Evolutionary conservation across 2,888 invertebrate genomes (phyloP), one percentile per base, ranked within the genome.

Genomic region (Bedellia somnulentella): DNA sequence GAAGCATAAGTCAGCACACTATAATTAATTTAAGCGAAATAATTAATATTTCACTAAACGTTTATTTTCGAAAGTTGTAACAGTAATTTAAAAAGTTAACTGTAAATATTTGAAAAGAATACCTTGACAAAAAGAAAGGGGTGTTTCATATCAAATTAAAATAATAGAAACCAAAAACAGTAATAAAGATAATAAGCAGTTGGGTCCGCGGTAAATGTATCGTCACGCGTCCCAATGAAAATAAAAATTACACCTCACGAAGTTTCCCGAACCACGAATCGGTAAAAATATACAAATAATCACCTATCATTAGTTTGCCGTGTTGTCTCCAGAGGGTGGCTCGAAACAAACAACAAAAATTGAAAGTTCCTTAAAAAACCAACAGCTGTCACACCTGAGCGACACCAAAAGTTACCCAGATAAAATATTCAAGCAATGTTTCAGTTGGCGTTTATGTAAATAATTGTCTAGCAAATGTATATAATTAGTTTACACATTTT

Each of bases 401-500:
- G 66, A 68, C 71, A 68, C 64, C 62, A 68, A 70, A 68, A 68
- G 70, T 70, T 71, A 67, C 27, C 68, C 66, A 52, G 68, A 75
- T 75, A 68, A 73, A 75, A 71, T 75, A 75, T 75, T 73, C 67
- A 73, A 73, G 75, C 71, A 63, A 55, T 24, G 57, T 64, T 50
- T 64, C 60, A 60, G 62, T 49, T 60, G 57, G 67, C 62, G 68
- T 64, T 73, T 75, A 73, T 73, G 73, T 73, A 75, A 73, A 75
- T 73, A 75, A 73, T 67, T 71, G 63, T 63, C 68, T 63, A 73
- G 70, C 71, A 73, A 73, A 73, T 66, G 67, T 75, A 73, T 67
- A 73, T 73, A 73, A 73, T 75, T 73, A 73, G 73, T 75, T 75
- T 73, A 73, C 73, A 73, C 71, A 67, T 73, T 73, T 71, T 68